Evolutionary conservation across 2,113 vertebrate genomes (phyloP).

Genomic region (Nymphicus hollandicus): DNA sequence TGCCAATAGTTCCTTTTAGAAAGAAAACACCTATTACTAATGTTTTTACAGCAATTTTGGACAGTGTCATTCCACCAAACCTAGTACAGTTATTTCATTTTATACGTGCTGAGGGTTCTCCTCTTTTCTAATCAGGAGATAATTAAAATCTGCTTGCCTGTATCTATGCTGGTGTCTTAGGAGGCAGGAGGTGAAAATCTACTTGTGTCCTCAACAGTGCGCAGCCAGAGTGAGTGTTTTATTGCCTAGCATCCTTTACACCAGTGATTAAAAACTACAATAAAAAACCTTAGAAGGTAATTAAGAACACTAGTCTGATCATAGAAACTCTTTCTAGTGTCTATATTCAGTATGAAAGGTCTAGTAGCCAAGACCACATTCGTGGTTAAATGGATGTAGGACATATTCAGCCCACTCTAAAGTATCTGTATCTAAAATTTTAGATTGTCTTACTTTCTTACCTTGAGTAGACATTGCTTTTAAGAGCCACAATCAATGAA

Average conservation of each 20-base stretch:
- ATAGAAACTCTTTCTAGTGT: neutral
- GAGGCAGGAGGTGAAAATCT: neutral
- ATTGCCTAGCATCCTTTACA: neutral
- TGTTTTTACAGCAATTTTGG: neutral
- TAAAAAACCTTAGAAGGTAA: neutral
- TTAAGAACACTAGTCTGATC: neutral
- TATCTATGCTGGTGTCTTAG: neutral
- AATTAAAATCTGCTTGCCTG: neutral
- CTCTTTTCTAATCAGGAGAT: neutral
- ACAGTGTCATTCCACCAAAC: neutral
- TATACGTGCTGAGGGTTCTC: neutral
- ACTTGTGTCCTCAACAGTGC: neutral
- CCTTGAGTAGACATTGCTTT: neutral
- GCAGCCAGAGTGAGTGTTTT: neutral
- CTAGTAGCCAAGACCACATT: neutral
- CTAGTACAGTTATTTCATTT: neutral
- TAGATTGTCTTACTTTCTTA: neutral
- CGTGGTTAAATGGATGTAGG: neutral
- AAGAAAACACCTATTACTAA: neutral
- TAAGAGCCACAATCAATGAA: neutral
- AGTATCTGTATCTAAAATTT: neutral
- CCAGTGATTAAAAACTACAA: neutral
- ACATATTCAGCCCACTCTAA: neutral
- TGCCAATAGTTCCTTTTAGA: neutral
- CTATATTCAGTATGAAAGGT: neutral